A percentile compares a stretch with the other conserved stretches of the same genome.
These are phyloP conservation scores for Platycheirus rosarum DNA, from an alignment of 2,888 invertebrate genomes.

Conservation along the genomic window DNA sequence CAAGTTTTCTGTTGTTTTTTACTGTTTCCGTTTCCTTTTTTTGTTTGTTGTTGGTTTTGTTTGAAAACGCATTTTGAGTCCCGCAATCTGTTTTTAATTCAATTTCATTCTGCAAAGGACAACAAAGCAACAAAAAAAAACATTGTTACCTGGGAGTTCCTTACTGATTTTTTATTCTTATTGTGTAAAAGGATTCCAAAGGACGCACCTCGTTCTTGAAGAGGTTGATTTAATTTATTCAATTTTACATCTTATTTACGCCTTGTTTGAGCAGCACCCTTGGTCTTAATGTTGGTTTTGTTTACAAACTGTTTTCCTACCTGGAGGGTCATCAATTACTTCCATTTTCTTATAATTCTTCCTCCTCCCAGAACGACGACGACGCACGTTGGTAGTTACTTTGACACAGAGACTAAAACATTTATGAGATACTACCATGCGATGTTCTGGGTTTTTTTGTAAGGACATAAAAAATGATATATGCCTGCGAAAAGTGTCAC, in stretches of 20 bases:
- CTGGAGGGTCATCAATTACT: conserved; percentile 63
- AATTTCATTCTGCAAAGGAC: conserved; percentile 45
- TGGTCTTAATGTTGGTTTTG: neutral
- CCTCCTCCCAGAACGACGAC: neutral
- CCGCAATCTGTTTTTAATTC: conserved; percentile 67
- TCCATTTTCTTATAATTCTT: conserved; percentile 21
- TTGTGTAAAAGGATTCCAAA: conserved; percentile 56
- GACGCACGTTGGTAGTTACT: conserved; percentile 12
- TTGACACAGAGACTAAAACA: conserved; percentile 24
- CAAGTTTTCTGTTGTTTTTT: conserved; percentile 42
- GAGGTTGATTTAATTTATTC: conserved; percentile 61
- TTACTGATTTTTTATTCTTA: conserved; percentile 30
- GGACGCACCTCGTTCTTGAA: neutral
- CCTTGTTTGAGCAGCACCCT: conserved; percentile 37
- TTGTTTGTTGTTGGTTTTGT: conserved; percentile 21
- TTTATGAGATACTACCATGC: conserved; percentile 77
- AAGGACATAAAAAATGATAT: conserved; percentile 79
- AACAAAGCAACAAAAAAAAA: neutral
- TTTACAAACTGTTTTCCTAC: conserved; percentile 39
- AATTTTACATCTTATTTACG: conserved; percentile 66
- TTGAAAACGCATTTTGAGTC: conserved; percentile 54
- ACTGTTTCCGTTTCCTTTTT: conserved; percentile 23
- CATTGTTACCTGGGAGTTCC: conserved; percentile 31
- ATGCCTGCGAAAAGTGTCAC: conserved; percentile 80
- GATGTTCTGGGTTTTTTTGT: conserved; percentile 61